Conservation (phyloP, 2,888 invertebrate species). For the Galeruca laticollis region DNA sequence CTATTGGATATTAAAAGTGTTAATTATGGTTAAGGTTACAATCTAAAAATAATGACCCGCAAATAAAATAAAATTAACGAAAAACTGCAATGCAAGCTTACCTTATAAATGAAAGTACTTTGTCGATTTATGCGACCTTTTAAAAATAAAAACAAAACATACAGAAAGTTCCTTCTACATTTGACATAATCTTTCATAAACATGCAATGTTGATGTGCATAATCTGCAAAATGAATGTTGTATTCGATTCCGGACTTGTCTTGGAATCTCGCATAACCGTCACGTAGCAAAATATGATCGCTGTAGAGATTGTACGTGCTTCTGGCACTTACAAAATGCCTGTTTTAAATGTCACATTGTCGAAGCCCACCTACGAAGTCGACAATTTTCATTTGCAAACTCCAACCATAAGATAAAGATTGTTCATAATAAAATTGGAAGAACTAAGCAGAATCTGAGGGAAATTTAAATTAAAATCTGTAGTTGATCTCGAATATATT, state of each 20-base stretch:
- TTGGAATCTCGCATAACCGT: conserved; percentile 12
- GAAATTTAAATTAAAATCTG: too few species aligned
- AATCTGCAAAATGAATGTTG: conserved; percentile 18
- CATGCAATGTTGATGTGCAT: conserved; percentile 3
- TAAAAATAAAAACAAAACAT: neutral
- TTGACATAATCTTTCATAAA: neutral
- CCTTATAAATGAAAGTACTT: too few species aligned
- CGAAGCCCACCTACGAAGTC: conserved; percentile 35
- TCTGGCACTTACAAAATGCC: conserved; percentile 21
- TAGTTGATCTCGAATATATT: too few species aligned
- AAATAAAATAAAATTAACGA: too few species aligned
- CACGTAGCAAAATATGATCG: conserved; percentile 26
- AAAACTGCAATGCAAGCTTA: too few species aligned
- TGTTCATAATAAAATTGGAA: neutral
- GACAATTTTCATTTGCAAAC: neutral
- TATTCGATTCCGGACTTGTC: conserved; percentile 1
- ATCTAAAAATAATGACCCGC: too few species aligned
- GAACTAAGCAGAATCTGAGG: too few species aligned
- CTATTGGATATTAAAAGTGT: too few species aligned
- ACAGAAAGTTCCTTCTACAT: neutral
- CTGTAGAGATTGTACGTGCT: conserved; percentile 27
- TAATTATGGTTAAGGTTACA: too few species aligned
- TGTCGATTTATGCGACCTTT: too few species aligned
- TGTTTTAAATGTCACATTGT: conserved; percentile 29
- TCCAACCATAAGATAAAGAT: neutral